phyloP scores from a whole-genome alignment of 2,113 vertebrate genomes.

The Coptodon rendalli region DNA sequence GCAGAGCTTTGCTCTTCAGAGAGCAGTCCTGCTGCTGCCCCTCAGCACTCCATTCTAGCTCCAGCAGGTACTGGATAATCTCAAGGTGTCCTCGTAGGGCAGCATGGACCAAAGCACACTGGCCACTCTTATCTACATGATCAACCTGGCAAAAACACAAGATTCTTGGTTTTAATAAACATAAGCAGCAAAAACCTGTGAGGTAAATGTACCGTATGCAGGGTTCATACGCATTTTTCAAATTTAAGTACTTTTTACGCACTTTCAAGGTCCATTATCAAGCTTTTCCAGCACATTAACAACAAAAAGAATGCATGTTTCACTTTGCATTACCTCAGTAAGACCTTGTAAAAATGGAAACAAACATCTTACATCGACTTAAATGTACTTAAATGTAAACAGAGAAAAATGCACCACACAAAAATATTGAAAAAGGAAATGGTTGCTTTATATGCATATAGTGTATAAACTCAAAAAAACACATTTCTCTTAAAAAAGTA shows the following conservation, averaged over 20 bases:
- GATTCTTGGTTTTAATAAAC: not conserved
- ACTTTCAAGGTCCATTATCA: not conserved
- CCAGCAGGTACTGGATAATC: slow-evolving; percentile 82
- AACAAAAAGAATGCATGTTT: not conserved
- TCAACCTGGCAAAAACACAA: slow-evolving; percentile 75
- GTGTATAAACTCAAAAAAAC: not conserved
- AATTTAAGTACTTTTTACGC: not conserved
- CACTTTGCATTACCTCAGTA: not conserved
- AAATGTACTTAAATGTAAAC: not conserved
- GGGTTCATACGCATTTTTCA: not conserved
- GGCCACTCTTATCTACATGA: slow-evolving; percentile 90
- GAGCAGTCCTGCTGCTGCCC: slow-evolving; percentile 69
- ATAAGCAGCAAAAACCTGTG: not conserved
- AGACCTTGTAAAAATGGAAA: not conserved
- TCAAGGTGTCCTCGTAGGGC: slow-evolving; percentile 85
- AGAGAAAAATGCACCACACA: accelerated
- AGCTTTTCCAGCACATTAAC: not conserved
- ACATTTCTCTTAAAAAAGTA: not conserved
- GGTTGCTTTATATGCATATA: not conserved
- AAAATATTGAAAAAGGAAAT: not conserved
- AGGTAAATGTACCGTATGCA: not conserved
- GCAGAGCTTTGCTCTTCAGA: slow-evolving; percentile 83
- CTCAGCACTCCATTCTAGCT: slow-evolving; percentile 74
- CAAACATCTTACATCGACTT: not conserved
- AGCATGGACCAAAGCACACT: slow-evolving; percentile 89